These are phyloP conservation scores for Sesia bembeciformis DNA, from an alignment of 2,888 invertebrate genomes.

Conservation along the genomic window DNA sequence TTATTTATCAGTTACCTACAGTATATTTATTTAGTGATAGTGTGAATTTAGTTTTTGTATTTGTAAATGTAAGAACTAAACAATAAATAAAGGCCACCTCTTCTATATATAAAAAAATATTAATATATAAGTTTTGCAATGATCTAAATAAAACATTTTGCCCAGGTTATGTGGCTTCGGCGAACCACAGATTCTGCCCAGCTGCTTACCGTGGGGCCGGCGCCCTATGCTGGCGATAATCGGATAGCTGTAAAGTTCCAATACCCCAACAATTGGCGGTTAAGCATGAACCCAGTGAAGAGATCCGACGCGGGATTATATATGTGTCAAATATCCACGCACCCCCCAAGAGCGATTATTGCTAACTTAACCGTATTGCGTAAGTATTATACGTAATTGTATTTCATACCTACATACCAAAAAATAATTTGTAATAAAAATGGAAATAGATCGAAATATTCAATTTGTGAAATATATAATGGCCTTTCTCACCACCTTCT, in stretches of 20 bases:
- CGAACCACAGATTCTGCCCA: slow-evolving; percentile 77
- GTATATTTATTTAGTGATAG: too few relatives aligned
- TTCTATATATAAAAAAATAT: too few relatives aligned
- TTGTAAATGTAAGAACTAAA: too few relatives aligned
- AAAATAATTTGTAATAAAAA: too few relatives aligned
- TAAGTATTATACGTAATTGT: slow-evolving; percentile 46
- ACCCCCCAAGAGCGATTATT: slow-evolving; percentile 84
- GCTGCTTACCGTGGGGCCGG: slow-evolving; percentile 77
- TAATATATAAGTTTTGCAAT: too few relatives aligned
- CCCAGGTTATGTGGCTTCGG: slow-evolving; percentile 80
- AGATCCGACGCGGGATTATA: slow-evolving; percentile 82
- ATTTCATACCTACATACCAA: too few relatives aligned
- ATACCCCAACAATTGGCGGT: slow-evolving; percentile 82
- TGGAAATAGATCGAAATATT: too few relatives aligned
- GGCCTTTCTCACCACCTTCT: too few relatives aligned
- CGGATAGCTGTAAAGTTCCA: slow-evolving; percentile 79
- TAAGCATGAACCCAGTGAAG: slow-evolving; percentile 81
- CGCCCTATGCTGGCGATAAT: slow-evolving; percentile 77
- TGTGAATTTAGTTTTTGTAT: too few relatives aligned
- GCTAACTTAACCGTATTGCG: slow-evolving; percentile 84
- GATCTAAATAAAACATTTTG: not conserved
- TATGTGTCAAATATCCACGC: slow-evolving; percentile 88
- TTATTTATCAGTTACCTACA: too few relatives aligned
- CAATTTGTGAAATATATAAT: too few relatives aligned
- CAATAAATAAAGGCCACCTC: too few relatives aligned